Evolutionary conservation across 2,113 vertebrate genomes (phyloP).

Genomic region (Chlorodrepanis virens): DNA sequence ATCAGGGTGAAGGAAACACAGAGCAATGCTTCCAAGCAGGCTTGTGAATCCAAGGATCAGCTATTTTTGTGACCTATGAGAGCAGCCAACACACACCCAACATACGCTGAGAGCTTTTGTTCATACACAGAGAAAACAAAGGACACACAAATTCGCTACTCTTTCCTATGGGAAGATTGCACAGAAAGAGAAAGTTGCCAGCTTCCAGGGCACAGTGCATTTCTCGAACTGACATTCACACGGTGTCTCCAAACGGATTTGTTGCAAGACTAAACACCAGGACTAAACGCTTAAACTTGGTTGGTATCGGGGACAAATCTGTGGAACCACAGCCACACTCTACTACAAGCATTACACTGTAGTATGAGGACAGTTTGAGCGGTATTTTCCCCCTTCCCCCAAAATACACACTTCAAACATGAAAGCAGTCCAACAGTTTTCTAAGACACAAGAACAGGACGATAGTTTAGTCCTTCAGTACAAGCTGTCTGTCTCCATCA

Average conservation of each 20-base stretch:
- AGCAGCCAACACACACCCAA: conserved; percentile 11
- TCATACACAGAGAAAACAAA: neutral
- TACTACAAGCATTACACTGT: conserved; percentile 6
- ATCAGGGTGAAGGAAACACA: neutral
- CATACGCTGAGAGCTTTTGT: neutral
- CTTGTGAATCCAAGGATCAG: neutral
- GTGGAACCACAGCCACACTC: conserved; percentile 46
- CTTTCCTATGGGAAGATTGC: neutral
- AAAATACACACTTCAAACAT: conserved; percentile 1
- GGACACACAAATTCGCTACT: neutral
- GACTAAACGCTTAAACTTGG: neutral
- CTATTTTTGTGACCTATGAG: neutral
- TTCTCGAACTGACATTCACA: neutral
- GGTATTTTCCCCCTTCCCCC: neutral
- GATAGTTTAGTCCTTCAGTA: neutral
- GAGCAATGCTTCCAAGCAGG: neutral
- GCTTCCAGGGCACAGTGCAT: neutral
- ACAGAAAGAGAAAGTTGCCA: neutral
- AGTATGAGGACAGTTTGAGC: neutral
- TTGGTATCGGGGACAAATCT: neutral
- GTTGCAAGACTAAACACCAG: neutral
- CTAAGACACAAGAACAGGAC: conserved; percentile 19
- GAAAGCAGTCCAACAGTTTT: conserved; percentile 16
- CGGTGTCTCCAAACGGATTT: neutral
- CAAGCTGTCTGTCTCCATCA: conserved; percentile 3